phyloP scores from a whole-genome alignment of 1,140 invertebrate species.

The Cepaea nemoralis region DNA sequence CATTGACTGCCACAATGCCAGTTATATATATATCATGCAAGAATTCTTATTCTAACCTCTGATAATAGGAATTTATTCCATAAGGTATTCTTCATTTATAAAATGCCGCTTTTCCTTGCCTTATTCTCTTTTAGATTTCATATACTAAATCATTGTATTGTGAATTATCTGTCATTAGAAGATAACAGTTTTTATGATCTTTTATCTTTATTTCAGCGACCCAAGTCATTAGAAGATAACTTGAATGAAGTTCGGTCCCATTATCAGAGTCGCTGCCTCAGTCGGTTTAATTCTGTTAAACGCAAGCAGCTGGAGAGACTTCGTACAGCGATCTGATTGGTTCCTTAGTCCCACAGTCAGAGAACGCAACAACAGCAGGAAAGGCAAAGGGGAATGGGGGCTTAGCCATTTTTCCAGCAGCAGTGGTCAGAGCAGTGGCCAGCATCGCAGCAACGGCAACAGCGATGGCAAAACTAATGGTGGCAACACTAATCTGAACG shows the following conservation, averaged over 20 bases:
- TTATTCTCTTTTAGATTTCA: too few relatives aligned
- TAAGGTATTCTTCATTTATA: too few relatives aligned
- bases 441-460: slow-evolving; percentile 20
- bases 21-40: too few relatives aligned
- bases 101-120: too few relatives aligned
- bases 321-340: slow-evolving; percentile 68
- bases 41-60: too few relatives aligned
- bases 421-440: slow-evolving; percentile 28
- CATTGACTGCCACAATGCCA: too few relatives aligned
- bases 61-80: too few relatives aligned
- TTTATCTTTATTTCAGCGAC: slow-evolving; percentile 53
- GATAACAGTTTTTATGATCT: too few relatives aligned
- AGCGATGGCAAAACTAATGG: slow-evolving; percentile 15
- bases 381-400: slow-evolving; percentile 43
- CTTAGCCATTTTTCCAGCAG: slow-evolving; percentile 42
- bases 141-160: too few relatives aligned
- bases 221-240: slow-evolving; percentile 67
- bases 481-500: slow-evolving; percentile 15
- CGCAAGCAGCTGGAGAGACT: slow-evolving; percentile 67
- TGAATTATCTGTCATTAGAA: too few relatives aligned
- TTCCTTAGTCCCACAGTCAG: slow-evolving; percentile 61
- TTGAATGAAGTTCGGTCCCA: slow-evolving; percentile 60
- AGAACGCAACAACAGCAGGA: slow-evolving; percentile 44
- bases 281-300: slow-evolving; percentile 68
- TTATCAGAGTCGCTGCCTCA: slow-evolving; percentile 60